Conservation (phyloP, 1,140 invertebrate genomes). For the Brachionus sp. region DNA sequence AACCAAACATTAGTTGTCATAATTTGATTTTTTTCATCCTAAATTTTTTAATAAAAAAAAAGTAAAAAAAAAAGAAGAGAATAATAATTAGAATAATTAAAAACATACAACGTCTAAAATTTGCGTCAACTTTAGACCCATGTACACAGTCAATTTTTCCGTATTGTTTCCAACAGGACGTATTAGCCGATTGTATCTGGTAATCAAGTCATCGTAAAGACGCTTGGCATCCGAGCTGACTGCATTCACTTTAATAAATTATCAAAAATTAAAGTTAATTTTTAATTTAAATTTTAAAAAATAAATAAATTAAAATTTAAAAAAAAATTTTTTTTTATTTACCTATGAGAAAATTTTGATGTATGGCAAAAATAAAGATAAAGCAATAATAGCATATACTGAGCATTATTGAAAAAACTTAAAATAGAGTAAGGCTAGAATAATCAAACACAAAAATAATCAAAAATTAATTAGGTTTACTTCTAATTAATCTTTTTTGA, state of each 20-base stretch:
- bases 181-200: slow-evolving; percentile 97
- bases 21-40: slow-evolving; percentile 99
- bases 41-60: not conserved
- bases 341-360: not conserved
- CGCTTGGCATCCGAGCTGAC: slow-evolving; percentile 69
- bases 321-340: not conserved
- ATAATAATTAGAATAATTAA: not conserved
- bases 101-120: slow-evolving; percentile 94
- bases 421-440: not conserved
- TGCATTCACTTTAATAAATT: not conserved
- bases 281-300: not conserved
- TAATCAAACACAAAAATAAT: too few species aligned
- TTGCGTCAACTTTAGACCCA: slow-evolving; percentile 94
- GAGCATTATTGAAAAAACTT: not conserved
- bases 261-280: too few species aligned
- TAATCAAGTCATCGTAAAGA: slow-evolving; percentile 88
- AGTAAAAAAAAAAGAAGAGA: slow-evolving; percentile 3
- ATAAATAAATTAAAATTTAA: not conserved
- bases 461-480: not conserved
- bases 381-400: not conserved
- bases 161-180: slow-evolving; percentile 95
- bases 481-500: not conserved
- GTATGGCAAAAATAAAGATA: not conserved
- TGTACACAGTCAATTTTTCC: slow-evolving; percentile 89
- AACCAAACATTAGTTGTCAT: slow-evolving; percentile 97